Base-by-base conservation (phyloP, 2,888 invertebrate genomes). In the Helleia helle region DNA sequence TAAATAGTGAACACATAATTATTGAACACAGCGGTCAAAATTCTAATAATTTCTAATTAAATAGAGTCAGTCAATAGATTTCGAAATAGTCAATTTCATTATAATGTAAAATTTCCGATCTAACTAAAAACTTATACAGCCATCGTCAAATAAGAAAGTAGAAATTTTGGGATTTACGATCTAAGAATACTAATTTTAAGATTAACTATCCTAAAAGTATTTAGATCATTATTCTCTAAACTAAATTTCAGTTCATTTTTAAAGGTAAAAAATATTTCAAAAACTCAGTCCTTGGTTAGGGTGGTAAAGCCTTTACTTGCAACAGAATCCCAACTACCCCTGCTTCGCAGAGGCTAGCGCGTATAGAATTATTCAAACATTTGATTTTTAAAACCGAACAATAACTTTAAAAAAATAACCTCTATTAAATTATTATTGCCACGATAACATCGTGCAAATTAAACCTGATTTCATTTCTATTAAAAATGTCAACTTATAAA, bases 1-100 rank as follows among this genome's bases (percentile, higher is more conserved):
- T 64, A 63, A 59, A 65, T 62, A 70, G 59, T 79, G 77, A 79
- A 77, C 77, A 79, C 79, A 76, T 72, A 71, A 51, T 59, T 63
- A 65, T 58, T 76, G 75, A 76, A 76, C 75, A 76, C 75, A 71
- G 66, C 61, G 60, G 62, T 55, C 57, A 52, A 51, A 53, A 59
- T 34, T 34, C 34, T 34, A 34, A 11, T 22, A 34, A 34, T 30
- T 15, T 57, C 62, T 59, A 61, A 59, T 55, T 50, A 53, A 48
- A 55, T 54, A 52, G 56, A 62, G 49, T 54, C 49, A 54, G 47
- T 24, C 44, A 47, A 49, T 40, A 44, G 38, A 40, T 47, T 59
- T 58, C 34, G 34, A 11, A 30, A 18, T 34, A 34, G 18, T 18
- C 12, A 18, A 12, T 18, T 8, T 22, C 18, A 18, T 8, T 7